phyloP scores from a whole-genome alignment of 2,888 invertebrate species.

The Drosophila rellima region DNA sequence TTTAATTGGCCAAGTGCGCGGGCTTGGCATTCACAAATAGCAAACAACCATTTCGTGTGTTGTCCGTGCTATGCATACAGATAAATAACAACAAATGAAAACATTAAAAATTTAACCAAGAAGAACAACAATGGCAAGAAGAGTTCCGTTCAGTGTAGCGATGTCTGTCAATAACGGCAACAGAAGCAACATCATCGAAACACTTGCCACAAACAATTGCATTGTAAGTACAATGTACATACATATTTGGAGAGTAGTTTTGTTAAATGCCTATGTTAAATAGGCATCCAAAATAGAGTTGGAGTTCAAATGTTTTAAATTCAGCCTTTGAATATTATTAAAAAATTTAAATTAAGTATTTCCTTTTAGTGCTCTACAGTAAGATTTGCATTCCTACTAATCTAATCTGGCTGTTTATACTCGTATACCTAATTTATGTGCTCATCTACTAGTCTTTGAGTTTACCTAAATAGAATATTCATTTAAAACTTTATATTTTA shows the following conservation, averaged over 20 bases:
- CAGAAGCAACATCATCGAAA: constrained; percentile 41
- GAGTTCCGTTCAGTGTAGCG: constrained; percentile 14
- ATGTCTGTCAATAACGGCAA: constrained; percentile 40
- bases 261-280: too few relatives aligned
- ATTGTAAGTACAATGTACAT: constrained; percentile 22
- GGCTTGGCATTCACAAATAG: constrained; percentile 76
- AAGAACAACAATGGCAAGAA: constrained; percentile 21
- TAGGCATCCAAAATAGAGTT: constrained; percentile 1
- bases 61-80: constrained; percentile 68
- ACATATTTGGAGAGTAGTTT: constrained; percentile 21
- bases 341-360: too few relatives aligned
- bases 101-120: constrained; percentile 7
- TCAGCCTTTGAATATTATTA: neutral
- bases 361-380: neutral
- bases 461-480: neutral
- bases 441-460: neutral
- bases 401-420: neutral
- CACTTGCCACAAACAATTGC: constrained; percentile 45
- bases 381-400: neutral
- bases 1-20: constrained; percentile 63
- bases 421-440: too few relatives aligned
- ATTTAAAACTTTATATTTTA: too few relatives aligned
- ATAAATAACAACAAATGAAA: constrained; percentile 30
- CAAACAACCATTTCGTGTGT: constrained; percentile 40
- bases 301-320: neutral